Conservation (phyloP, 1,140 invertebrate species). For the Drosophila dunni region DNA sequence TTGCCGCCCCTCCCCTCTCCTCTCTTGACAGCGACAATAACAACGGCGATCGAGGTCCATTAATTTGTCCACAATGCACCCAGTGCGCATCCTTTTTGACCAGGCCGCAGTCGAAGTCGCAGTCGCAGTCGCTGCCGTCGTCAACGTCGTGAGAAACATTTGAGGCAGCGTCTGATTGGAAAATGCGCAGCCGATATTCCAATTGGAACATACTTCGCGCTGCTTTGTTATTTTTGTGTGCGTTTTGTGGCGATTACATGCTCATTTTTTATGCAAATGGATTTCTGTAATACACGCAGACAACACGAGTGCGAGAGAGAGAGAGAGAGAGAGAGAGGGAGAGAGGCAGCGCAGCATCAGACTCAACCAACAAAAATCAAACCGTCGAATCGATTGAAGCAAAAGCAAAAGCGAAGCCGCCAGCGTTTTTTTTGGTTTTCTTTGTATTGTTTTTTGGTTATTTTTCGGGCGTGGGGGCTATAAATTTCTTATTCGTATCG, state of each 20-base stretch:
- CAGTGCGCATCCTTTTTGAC: slow-evolving; percentile 60
- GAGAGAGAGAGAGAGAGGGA: slow-evolving; percentile 8
- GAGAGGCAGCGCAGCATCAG: slow-evolving; percentile 22
- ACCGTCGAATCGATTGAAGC: slow-evolving; percentile 3
- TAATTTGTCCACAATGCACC: slow-evolving; percentile 67
- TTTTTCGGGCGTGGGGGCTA: slow-evolving; percentile 73
- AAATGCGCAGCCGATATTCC: slow-evolving; percentile 21
- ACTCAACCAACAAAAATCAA: slow-evolving; percentile 4
- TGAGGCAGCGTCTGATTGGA: slow-evolving; percentile 37
- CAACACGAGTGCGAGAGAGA: not conserved
- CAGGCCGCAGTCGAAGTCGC: slow-evolving; percentile 23
- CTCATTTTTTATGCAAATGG: slow-evolving; percentile 81
- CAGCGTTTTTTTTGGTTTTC: slow-evolving; percentile 41
- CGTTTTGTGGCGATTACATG: slow-evolving; percentile 69
- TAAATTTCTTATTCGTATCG: slow-evolving; percentile 82
- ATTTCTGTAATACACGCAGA: slow-evolving; percentile 15
- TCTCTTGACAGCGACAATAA: slow-evolving; percentile 47
- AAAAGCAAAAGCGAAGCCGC: slow-evolving; percentile 46
- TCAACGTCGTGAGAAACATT: slow-evolving; percentile 38
- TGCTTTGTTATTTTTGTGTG: slow-evolving; percentile 40
- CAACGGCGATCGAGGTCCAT: slow-evolving; percentile 57
- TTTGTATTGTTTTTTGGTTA: slow-evolving; percentile 5
- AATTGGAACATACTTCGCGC: slow-evolving; percentile 25
- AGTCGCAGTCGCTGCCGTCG: not conserved
- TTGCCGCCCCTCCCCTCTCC: not conserved